Base-by-base conservation (phyloP, 2,888 invertebrate genomes). In the Drosophila neutralis region DNA sequence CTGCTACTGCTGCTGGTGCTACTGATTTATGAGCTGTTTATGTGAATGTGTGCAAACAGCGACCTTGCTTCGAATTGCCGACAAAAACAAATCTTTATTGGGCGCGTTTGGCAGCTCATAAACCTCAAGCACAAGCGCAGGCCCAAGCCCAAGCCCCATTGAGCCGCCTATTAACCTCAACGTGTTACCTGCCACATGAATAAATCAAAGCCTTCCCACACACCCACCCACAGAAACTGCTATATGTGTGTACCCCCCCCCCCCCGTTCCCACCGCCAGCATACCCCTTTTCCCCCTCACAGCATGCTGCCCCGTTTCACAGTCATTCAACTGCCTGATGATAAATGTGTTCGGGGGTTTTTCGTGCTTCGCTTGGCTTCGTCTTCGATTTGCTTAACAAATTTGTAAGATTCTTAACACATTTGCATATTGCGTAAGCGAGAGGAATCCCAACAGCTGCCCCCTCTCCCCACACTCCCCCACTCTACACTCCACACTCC, bases 351-450 rank as follows among this genome's bases (percentile, higher is more conserved):
- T 78, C 53, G 69, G 80, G 52, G 58, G 52, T 63, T 69, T 67
- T 75, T 79, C 29, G 51, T 63, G 73, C 62, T 61, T 56, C 56
- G 71, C 67, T 73, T 65, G 62, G 63, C 51, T 73, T 71, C 76
- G 76, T 69, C 81, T 90, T 89, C 90, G 90, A 86, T 87, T 90
- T 89, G 89, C 87, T 90, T 87, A 87, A 87, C 87, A 87, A 90
- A 87, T 87, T 87, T 87, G 87, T 76, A 78, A 90, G 87, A 87
- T 90, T 87, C 87, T 90, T 83, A 82, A 69, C 90, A 83, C 87
- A 87, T 87, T 87, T 87, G 87, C 90, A 87, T 87, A 90, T 87
- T 89, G 85, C 84, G 85, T 78, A 76, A 76, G 87, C 81, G 69
- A 69, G 51, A 69, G 67, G 68, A 56, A 65, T 73, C 52, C 68